phyloP scores from a whole-genome alignment of 2,113 vertebrate species.

The Promerops cafer region DNA sequence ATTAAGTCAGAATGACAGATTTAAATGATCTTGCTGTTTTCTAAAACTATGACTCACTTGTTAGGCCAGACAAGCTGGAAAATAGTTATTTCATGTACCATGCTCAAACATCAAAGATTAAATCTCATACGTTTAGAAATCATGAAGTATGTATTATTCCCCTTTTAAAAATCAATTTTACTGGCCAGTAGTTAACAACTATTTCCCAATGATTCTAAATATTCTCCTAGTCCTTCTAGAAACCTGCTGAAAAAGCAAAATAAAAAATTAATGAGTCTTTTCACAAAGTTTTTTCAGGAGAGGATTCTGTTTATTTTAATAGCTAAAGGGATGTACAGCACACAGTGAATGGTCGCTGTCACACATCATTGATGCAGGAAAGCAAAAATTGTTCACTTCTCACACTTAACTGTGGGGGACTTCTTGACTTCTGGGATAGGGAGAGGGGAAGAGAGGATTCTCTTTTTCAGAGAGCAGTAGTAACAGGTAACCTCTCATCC shows the following conservation, averaged over 20 bases:
- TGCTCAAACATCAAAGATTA: not conserved
- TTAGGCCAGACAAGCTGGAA: not conserved
- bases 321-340: not conserved
- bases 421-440: not conserved
- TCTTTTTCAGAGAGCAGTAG: not conserved
- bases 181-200: not conserved
- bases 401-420: not conserved
- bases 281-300: not conserved
- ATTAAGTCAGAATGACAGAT: not conserved
- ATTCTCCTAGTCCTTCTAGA: not conserved
- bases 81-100: not conserved
- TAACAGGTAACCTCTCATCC: not conserved
- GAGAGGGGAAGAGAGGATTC: not conserved
- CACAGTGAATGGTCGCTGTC: not conserved
- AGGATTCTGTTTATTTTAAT: not conserved
- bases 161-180: not conserved
- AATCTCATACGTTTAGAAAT: not conserved
- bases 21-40: not conserved
- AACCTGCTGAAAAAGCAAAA: not conserved
- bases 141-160: not conserved
- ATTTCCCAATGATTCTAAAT: not conserved
- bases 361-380: not conserved
- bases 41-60: not conserved
- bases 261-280: not conserved
- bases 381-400: not conserved